A percentile compares a stretch with the other conserved stretches of the same genome.
Evolutionary conservation across 2,888 invertebrate species (phyloP).

Genomic region (Drosophila longiperda): DNA sequence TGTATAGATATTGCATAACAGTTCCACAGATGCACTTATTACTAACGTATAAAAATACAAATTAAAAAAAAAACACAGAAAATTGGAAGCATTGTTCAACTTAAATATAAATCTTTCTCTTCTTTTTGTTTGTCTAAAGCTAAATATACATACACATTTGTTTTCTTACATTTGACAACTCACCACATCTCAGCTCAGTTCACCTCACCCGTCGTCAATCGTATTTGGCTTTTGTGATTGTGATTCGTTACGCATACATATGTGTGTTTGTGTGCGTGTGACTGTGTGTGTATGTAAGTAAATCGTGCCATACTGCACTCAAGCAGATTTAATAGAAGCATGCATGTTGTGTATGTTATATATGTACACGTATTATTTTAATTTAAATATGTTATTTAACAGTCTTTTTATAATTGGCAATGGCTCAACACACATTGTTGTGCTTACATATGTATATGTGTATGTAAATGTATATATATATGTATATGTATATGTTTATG

Average conservation of each 20-base stretch:
- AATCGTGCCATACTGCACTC: background rate
- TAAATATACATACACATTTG: slow-evolving; percentile 17
- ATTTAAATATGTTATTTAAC: slow-evolving; percentile 57
- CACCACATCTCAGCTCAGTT: background rate
- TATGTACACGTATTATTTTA: slow-evolving; percentile 9
- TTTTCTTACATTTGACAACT: background rate
- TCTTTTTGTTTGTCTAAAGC: slow-evolving; percentile 36
- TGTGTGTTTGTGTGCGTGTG: background rate
- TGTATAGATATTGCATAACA: slow-evolving; percentile 59
- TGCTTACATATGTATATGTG: slow-evolving; percentile 23
- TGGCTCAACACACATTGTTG: slow-evolving; percentile 60
- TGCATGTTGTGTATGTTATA: background rate
- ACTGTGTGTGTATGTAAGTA: background rate
- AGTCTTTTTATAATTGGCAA: slow-evolving; percentile 75
- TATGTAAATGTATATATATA: slow-evolving; percentile 7
- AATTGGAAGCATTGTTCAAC: slow-evolving; percentile 63
- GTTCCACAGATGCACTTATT: slow-evolving; percentile 37
- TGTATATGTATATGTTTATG: background rate
- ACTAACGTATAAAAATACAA: slow-evolving; percentile 31
- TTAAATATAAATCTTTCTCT: slow-evolving; percentile 22
- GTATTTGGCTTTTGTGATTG: slow-evolving; percentile 4
- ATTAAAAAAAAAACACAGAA: slow-evolving; percentile 59
- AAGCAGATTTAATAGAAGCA: background rate
- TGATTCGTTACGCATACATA: background rate
- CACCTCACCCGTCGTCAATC: background rate